phyloP scores from a whole-genome alignment of 1,140 invertebrate genomes.

The Planococcus citri region DNA sequence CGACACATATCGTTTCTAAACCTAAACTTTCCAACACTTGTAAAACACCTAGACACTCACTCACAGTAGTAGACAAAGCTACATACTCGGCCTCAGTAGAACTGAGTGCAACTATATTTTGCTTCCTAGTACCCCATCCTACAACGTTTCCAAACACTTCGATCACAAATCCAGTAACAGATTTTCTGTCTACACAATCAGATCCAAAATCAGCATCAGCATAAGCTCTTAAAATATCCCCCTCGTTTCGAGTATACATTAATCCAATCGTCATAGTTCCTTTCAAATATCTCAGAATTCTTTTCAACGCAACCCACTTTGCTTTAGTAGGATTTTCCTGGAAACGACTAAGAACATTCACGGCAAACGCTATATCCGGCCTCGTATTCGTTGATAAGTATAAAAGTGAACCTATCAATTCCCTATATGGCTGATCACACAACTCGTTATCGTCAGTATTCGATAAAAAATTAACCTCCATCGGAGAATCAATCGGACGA shows the following conservation, averaged over 20 bases:
- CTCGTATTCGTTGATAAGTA: conserved; percentile 2
- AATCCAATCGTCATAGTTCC: not conserved
- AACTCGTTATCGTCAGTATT: not conserved
- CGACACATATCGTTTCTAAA: no score
- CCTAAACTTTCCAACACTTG: no score
- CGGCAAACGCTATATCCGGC: conserved; percentile 12
- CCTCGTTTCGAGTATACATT: not conserved
- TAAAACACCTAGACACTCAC: no score
- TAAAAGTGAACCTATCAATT: conserved; percentile 9
- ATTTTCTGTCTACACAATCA: conserved; percentile 11
- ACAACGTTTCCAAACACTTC: not conserved
- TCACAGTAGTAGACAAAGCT: not conserved
- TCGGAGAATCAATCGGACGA: not conserved
- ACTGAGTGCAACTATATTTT: not conserved
- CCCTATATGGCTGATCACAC: not conserved
- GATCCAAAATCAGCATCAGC: conserved; percentile 5
- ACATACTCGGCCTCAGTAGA: conserved; percentile 9
- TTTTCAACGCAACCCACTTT: conserved; percentile 6
- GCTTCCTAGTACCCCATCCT: not conserved
- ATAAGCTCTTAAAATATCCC: not conserved
- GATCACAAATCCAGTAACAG: not conserved
- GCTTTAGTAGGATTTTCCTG: not conserved
- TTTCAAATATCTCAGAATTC: conserved; percentile 15
- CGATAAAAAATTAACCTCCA: not conserved
- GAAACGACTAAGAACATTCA: conserved; percentile 4